Evolutionary conservation across 2,113 vertebrate genomes (phyloP).

Genomic region (Sisor rabdophorus): DNA sequence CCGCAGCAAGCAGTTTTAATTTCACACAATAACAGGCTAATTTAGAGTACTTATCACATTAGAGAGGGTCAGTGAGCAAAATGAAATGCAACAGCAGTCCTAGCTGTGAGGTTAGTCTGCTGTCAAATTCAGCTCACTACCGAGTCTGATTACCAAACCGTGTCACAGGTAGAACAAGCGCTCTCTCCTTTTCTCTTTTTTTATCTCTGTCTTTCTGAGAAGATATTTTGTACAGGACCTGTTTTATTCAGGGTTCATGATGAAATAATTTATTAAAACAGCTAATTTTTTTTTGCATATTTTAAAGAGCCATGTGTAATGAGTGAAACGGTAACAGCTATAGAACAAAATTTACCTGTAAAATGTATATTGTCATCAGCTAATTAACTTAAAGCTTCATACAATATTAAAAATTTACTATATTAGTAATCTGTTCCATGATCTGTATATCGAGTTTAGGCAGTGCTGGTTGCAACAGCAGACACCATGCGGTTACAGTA

Average conservation of each 20-base stretch:
- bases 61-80: conserved; percentile 50
- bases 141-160: conserved; percentile 39
- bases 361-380: neutral
- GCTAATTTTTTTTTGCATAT: neutral
- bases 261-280: neutral
- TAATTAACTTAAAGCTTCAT: neutral
- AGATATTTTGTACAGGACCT: too few relatives aligned
- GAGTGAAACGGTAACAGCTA: neutral
- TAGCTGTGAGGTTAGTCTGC: conserved; percentile 34
- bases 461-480: conserved; percentile 62
- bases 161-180: neutral
- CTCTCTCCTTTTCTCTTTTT: neutral
- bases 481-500: conserved; percentile 66
- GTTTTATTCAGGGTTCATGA: neutral
- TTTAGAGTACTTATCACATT: conserved; percentile 51
- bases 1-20: conserved; percentile 42
- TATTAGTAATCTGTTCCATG: neutral
- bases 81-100: conserved; percentile 34
- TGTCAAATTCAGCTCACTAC: conserved; percentile 31
- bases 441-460: conserved; percentile 44
- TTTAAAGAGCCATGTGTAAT: neutral
- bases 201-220: neutral
- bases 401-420: neutral
- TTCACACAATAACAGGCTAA: conserved; percentile 49
- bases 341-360: neutral